Conservation (phyloP, 2,888 invertebrate genomes). For the Tachina grossa region DNA sequence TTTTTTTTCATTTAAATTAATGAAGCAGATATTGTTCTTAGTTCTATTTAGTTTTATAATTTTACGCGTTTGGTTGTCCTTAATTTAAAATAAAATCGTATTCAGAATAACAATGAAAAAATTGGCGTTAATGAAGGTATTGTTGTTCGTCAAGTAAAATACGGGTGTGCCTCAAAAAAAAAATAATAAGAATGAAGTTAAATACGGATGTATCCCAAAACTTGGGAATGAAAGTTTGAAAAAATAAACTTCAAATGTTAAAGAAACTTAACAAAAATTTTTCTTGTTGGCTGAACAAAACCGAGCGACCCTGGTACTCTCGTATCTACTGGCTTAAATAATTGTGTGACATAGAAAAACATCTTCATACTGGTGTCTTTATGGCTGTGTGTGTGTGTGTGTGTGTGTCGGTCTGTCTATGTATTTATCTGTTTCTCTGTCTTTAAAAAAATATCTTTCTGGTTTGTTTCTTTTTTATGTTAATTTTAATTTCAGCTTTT, state of each 20-base stretch:
- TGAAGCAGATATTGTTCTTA: constrained; percentile 21
- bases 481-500: background rate
- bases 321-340: too few relatives aligned
- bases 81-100: background rate
- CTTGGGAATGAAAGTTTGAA: too few relatives aligned
- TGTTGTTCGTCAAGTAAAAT: too few relatives aligned
- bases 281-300: too few relatives aligned
- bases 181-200: background rate
- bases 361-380: background rate
- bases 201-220: too few relatives aligned
- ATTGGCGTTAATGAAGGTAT: background rate
- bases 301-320: too few relatives aligned
- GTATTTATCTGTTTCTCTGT: background rate
- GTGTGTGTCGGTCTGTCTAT: background rate
- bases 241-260: too few relatives aligned
- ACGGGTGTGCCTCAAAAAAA: background rate
- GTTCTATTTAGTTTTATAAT: background rate
- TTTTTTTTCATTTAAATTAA: constrained; percentile 23
- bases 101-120: background rate
- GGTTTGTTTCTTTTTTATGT: background rate
- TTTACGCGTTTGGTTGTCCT: background rate
- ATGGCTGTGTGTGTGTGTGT: background rate
- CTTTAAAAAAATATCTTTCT: background rate
- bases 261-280: too few relatives aligned
- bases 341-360: background rate